Evolutionary conservation across 2,797 vertebrate species (phyloP), one percentile per base, ranked within the genome.

Genomic region (Coilia nasus): DNA sequence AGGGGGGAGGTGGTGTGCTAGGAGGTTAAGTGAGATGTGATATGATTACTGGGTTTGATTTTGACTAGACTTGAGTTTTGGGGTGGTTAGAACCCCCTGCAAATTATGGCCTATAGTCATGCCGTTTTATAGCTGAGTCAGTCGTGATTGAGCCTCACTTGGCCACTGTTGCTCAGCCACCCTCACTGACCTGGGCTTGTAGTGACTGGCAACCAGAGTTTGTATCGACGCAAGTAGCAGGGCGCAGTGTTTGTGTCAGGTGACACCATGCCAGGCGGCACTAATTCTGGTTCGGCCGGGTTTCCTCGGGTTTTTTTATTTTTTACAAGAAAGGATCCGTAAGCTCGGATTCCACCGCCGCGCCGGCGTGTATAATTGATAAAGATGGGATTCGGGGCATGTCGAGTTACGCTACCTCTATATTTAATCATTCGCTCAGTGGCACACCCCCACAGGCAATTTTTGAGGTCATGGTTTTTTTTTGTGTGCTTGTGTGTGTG

Each of bases 331-430:
- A 87, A 25, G 75, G 56, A 83, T 81, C 60, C 10, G 28, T 57
- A 28, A 84, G 82, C 83, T 88, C 82, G n/a, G 17, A 81, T 86
- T 86, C 82, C 83, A 60, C 19, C 57, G 10, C 25, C 9, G 19
- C 56, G 19, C 31, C 31, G 25, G 59, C 81, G 81, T 88, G 83
- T 82, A 84, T 88, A 86, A 88, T 90, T 87, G 86, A 86, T 86
- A 82, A 86, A 41, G 85, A 78, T 44, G 71, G 84, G 28, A 84
- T 62, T 84, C 57, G 41, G 41, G 86, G 75, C 88, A 81, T 83
- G 85, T 87, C 82, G 23, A 81, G 82, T 87, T 85, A 81, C 87
- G 15, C 47, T 81, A 67, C 44, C 83, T 81, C 85, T 82, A 82
- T 87, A 84, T 86, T 87, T 86, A 88, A 87, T 82, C 78, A 86